phyloP scores from a whole-genome alignment of 2,113 vertebrate species.

The Protomyctophum bolini region DNA sequence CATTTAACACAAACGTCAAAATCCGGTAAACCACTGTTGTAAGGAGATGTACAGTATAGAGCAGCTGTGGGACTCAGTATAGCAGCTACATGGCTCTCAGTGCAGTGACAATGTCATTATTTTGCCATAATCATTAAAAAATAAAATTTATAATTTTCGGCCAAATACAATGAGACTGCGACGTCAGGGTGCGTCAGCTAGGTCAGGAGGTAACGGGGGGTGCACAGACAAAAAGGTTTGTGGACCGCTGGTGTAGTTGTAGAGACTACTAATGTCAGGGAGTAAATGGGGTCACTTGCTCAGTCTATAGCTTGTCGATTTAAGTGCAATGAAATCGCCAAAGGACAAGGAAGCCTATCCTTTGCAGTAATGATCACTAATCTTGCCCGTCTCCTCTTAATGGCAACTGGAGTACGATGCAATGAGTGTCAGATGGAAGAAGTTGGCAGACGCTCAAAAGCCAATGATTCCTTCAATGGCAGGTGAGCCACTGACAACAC shows the following conservation, averaged over 20 bases:
- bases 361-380: slow-evolving; percentile 18
- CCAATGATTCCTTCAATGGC: not conserved
- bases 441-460: slow-evolving; percentile 1
- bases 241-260: not conserved
- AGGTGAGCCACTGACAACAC: no score
- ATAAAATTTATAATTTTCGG: not conserved
- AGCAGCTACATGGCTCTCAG: no score
- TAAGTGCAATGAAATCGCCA: slow-evolving; percentile 14
- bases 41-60: no score
- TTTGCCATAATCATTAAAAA: no score
- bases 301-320: not conserved
- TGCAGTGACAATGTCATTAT: no score
- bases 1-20: no score
- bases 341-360: not conserved
- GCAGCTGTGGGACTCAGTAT: no score
- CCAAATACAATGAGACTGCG: no score
- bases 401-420: not conserved
- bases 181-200: not conserved
- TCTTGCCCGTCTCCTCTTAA: not conserved
- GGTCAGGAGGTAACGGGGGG: no score
- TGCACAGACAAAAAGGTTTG: no score
- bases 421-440: slow-evolving; percentile 23
- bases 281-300: not conserved
- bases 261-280: not conserved
- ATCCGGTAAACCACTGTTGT: no score